phyloP scores from a whole-genome alignment of 2,888 invertebrate species.

The Ochropacha duplaris region DNA sequence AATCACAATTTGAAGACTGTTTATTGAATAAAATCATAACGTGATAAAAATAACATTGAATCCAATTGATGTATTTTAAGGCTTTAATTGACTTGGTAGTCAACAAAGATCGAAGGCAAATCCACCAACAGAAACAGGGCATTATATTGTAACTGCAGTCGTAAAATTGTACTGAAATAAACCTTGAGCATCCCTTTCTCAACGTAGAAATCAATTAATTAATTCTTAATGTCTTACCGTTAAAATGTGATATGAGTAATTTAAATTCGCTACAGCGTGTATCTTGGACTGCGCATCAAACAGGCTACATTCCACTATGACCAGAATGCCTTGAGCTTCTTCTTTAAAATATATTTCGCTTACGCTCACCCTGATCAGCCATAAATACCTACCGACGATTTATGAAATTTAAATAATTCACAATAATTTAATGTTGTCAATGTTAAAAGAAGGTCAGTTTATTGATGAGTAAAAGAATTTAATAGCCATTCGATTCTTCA shows the following conservation, averaged over 20 bases:
- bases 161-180: not conserved
- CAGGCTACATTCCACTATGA: constrained; percentile 41
- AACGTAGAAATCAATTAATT: not conserved
- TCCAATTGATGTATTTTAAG: not conserved
- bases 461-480: constrained; percentile 9
- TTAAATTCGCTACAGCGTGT: not conserved
- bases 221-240: not conserved
- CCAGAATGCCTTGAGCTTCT: constrained; percentile 59
- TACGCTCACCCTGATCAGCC: constrained; percentile 11
- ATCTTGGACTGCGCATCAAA: constrained; percentile 17
- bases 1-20: constrained; percentile 26
- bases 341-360: constrained; percentile 45
- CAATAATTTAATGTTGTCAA: constrained; percentile 21
- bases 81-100: not conserved
- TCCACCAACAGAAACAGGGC: not conserved
- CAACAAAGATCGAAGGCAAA: not conserved
- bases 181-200: not conserved
- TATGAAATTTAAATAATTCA: constrained; percentile 25
- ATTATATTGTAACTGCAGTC: not conserved
- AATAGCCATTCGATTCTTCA: not conserved
- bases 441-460: constrained; percentile 27
- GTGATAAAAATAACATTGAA: constrained; percentile 27
- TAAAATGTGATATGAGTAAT: not conserved
- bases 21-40: constrained; percentile 50
- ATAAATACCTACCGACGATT: constrained; percentile 11